Evolutionary conservation across 2,888 invertebrate species (phyloP), one percentile per base, ranked within the genome.

Genomic region (Calliopum simillimum): DNA sequence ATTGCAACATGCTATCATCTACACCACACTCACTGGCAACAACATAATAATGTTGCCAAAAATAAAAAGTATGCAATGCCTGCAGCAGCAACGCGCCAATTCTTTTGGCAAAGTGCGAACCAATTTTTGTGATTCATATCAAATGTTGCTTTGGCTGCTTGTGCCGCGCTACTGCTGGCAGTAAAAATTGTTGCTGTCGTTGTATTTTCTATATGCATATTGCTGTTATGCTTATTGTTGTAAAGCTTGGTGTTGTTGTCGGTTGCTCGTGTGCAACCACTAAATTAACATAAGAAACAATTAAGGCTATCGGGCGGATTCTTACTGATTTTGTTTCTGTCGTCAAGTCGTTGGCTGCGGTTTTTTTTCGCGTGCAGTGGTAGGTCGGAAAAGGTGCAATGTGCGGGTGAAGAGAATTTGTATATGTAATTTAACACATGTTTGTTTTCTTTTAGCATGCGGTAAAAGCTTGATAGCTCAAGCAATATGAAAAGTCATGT

Each of bases 281-380:
- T 76, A 77, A 77, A 78, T 78, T 78, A 77, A 76, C 77, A 77
- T 78, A 78, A 77, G 76, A 75, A 76, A 77, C 76, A 77, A 78
- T 78, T 77, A 77, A 77, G 76, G 77, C 77, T 78, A 78, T 77
- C 78, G 56, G 41, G 12, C 13, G 65, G 53, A 58, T 67, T 47
- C 16, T 49, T 12, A 33, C 43, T 21, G 59, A 67, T 59, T 44
- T 58, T 59, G 49, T n/a, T 49, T 14, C 55, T 25, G 51, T 51
- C 33, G 25, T 61, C 61, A 53, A 53, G 53, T 53, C 23, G 44
- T 19, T 19, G 33, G 25, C 25, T n/a, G 44, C n/a, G 58, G 11
- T 11, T 2, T 49, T 16, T 19, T 1, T 14, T 5, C 11, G 3
- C 19, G 6, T 16, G 13, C 56, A 62, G 62, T 46, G 62, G 62